Evolutionary conservation across 2,888 invertebrate species (phyloP).

Genomic region (Panopea generosa): DNA sequence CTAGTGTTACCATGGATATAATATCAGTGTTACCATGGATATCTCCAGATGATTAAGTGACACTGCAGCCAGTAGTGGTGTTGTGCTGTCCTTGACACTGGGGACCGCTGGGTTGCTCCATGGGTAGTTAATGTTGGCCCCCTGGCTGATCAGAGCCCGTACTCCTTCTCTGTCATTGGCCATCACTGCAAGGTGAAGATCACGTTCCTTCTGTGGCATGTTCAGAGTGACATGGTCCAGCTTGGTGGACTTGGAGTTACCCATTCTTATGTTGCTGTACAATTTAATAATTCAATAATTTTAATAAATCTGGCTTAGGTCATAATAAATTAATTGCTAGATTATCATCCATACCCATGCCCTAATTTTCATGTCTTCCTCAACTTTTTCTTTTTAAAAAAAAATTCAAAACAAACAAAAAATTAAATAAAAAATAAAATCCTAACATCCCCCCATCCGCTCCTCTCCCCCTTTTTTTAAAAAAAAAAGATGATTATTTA

Average conservation of each 20-base stretch:
- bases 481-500: too few relatives aligned
- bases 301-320: too few relatives aligned
- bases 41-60: conserved; percentile 85
- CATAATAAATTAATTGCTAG: too few relatives aligned
- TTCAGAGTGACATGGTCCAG: conserved; percentile 76
- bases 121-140: conserved; percentile 85
- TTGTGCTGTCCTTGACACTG: conserved; percentile 85
- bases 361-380: too few relatives aligned
- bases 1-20: too few relatives aligned
- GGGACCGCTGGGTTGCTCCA: conserved; percentile 85
- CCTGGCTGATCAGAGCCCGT: conserved; percentile 77
- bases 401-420: too few relatives aligned
- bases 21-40: conserved; percentile 83
- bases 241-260: conserved; percentile 82
- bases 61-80: conserved; percentile 85
- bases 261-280: conserved; percentile 69
- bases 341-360: too few relatives aligned
- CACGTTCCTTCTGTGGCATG: conserved; percentile 84
- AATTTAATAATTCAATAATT: too few relatives aligned
- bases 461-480: too few relatives aligned
- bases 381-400: too few relatives aligned
- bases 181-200: conserved; percentile 85
- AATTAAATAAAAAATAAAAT: too few relatives aligned
- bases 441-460: too few relatives aligned
- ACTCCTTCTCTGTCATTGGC: conserved; percentile 84